Evolutionary conservation across 2,113 vertebrate species (phyloP), one percentile per base, ranked within the genome.

Genomic region (Grus americana): DNA sequence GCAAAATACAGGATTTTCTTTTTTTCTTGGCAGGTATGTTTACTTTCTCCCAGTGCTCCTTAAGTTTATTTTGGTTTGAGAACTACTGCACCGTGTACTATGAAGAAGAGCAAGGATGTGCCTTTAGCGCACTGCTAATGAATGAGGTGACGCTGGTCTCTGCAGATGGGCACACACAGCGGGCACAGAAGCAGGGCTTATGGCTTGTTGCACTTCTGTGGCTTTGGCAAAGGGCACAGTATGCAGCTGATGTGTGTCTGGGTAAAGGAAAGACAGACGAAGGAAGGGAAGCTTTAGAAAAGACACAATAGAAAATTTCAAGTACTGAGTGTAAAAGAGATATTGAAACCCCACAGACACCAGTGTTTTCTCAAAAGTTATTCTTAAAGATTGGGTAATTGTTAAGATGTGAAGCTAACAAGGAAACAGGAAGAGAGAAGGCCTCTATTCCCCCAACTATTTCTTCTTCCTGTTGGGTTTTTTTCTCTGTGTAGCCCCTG

Each of bases 391-490:
- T 36, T 27, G 15, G 7, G 0, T 40, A 58, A 24, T 40, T 61
- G 5, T 42, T 65, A 36, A 72, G 54, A 27, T 76, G 22, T 68
- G 72, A 70, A 8, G 22, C 55, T 87, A 67, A 86, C 18, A 75
- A 90, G 71, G 78, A 86, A 95, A 67, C 13, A 30, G 79, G 79
- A 90, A 85, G 70, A 38, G 38, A 54, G 14, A 52, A 75, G 38
- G 11, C 24, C 27, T 47, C 57, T 15, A 9, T 88, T 94, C 44
- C 26, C n/a, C 54, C 46, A 76, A 1, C 47, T 79, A 3, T 49
- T 87, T 36, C 13, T 67, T 61, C 49, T 63, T 81, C n/a, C 49
- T 83, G 23, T 32, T 65, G 5, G 0, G 15, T 11, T 52, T 57
- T 49, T 54, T 27, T 78, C 16, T 42, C 29, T 27, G 27, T 44